A percentile compares a stretch with the other conserved stretches of the same genome.
These are phyloP conservation scores for Tetramorium alpestre DNA, from an alignment of 1,140 invertebrate species.

Conservation along the genomic window DNA sequence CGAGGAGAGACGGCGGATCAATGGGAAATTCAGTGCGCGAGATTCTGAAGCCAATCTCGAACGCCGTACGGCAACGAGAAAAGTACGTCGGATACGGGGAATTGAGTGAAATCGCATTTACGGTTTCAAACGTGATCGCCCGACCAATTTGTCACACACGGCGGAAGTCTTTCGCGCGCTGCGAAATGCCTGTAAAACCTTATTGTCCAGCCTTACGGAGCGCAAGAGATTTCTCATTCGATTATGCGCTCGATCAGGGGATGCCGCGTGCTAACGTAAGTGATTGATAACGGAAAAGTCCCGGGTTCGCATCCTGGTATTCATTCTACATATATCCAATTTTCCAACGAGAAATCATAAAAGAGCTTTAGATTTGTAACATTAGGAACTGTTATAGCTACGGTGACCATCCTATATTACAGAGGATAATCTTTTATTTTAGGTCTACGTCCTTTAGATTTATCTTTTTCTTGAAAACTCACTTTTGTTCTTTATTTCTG, in stretches of 20 bases:
- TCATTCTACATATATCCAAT: too few relatives aligned
- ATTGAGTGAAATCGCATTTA: conserved; percentile 19
- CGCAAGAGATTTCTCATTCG: conserved; percentile 4
- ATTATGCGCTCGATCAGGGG: conserved; percentile 18
- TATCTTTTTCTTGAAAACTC: too few relatives aligned
- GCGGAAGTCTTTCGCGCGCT: not conserved
- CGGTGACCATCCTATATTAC: too few relatives aligned
- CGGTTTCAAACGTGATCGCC: not conserved
- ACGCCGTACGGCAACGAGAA: not conserved
- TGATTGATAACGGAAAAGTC: too few relatives aligned
- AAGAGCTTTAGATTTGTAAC: too few relatives aligned
- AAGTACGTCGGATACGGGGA: not conserved
- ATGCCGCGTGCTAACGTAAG: too few relatives aligned
- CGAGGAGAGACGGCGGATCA: conserved; percentile 47
- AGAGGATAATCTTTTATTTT: too few relatives aligned
- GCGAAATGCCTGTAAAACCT: not conserved
- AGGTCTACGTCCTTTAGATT: too few relatives aligned
- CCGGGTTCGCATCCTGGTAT: too few relatives aligned
- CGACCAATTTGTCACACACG: conserved; percentile 21
- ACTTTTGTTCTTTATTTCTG: too few relatives aligned
- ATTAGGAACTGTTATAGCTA: too few relatives aligned
- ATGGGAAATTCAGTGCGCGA: conserved; percentile 29
- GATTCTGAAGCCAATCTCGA: conserved; percentile 11
- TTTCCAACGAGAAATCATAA: too few relatives aligned
- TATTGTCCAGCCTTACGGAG: not conserved